phyloP scores from a whole-genome alignment of 2,113 vertebrate genomes.

The Gnathonemus echidnorhynchus region DNA sequence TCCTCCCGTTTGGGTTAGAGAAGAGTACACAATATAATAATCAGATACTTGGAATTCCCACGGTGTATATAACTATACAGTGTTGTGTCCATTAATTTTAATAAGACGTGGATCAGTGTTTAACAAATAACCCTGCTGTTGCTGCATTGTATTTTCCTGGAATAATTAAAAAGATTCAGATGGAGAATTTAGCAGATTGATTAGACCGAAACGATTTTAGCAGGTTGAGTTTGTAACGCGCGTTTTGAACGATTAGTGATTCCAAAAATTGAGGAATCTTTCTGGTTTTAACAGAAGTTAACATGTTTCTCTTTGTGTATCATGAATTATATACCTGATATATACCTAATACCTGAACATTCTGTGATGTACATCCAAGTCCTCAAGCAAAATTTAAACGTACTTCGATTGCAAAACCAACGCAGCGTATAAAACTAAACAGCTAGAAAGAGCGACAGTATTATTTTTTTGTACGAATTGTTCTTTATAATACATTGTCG shows the following conservation, averaged over 20 bases:
- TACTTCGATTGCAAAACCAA: not conserved
- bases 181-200: not conserved
- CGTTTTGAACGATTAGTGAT: not conserved
- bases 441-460: not conserved
- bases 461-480: not conserved
- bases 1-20: not conserved
- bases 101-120: not conserved
- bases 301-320: not conserved
- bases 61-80: not conserved
- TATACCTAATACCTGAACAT: not conserved
- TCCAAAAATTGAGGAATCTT: not conserved
- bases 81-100: not conserved
- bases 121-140: not conserved
- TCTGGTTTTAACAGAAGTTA: not conserved
- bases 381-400: not conserved
- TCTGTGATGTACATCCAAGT: not conserved
- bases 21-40: not conserved
- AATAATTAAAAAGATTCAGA: not conserved
- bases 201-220: not conserved
- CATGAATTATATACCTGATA: not conserved
- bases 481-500: not conserved
- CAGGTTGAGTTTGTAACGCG: not conserved
- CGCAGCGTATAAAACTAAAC: not conserved
- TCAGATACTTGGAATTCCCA: not conserved
- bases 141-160: not conserved